phyloP scores from a whole-genome alignment of 2,797 vertebrate genomes.

The Coregonus suidteri region DNA sequence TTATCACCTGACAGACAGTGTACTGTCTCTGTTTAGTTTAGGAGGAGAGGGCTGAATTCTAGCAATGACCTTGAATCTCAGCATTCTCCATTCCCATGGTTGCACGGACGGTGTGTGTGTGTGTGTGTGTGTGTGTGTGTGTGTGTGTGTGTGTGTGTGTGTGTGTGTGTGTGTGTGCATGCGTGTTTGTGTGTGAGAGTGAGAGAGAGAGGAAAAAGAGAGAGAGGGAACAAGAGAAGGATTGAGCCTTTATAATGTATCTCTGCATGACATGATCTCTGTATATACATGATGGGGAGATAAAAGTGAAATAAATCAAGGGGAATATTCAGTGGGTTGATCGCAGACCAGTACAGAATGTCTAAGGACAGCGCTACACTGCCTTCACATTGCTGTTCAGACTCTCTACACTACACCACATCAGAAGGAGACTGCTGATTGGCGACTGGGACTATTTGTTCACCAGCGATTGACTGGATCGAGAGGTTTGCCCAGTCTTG shows the following conservation, averaged over 20 bases:
- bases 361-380: background rate
- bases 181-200: background rate
- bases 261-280: background rate
- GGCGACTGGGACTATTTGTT: slow-evolving; percentile 43
- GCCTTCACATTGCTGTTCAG: slow-evolving; percentile 16
- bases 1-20: slow-evolving; percentile 80
- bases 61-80: slow-evolving; percentile 85
- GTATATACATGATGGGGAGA: background rate
- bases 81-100: slow-evolving; percentile 80
- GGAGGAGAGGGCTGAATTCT: slow-evolving; percentile 76
- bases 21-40: slow-evolving; percentile 46
- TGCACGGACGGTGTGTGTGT: slow-evolving; percentile 62
- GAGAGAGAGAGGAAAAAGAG: background rate
- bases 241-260: slow-evolving; percentile 5
- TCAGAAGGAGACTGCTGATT: background rate
- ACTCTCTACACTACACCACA: background rate
- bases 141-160: background rate
- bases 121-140: slow-evolving; percentile 42
- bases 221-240: background rate
- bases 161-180: background rate
- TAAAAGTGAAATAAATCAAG: background rate
- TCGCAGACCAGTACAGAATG: background rate
- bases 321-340: background rate
- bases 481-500: slow-evolving; percentile 32
- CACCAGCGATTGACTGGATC: slow-evolving; percentile 48